A percentile compares a stretch with the other conserved stretches of the same genome.
phyloP scores from a whole-genome alignment of 2,113 vertebrate genomes.

The Periophthalmodon schlosseri region DNA sequence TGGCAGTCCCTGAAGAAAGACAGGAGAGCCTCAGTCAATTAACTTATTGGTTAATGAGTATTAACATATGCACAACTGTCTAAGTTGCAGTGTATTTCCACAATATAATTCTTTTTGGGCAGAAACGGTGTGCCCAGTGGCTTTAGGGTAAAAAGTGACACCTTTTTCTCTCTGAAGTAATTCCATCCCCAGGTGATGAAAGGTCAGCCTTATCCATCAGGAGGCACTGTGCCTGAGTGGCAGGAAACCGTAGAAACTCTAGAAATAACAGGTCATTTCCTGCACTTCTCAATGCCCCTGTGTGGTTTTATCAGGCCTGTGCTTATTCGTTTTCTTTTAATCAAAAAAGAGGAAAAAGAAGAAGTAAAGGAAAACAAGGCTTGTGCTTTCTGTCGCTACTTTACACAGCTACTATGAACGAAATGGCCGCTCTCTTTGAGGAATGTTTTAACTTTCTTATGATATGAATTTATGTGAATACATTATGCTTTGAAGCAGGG shows the following conservation, averaged over 20 bases:
- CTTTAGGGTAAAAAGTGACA: slow-evolving; percentile 29
- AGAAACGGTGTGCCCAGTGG: slow-evolving; percentile 14
- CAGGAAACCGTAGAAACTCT: slow-evolving; percentile 62
- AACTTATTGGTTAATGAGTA: not conserved
- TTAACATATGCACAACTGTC: slow-evolving; percentile 4
- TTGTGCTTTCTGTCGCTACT: slow-evolving; percentile 11
- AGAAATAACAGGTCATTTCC: slow-evolving; percentile 72
- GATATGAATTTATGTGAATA: not conserved
- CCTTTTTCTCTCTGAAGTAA: slow-evolving; percentile 47
- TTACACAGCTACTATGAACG: not conserved
- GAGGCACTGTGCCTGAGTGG: slow-evolving; percentile 33
- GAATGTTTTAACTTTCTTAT: not conserved
- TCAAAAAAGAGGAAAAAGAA: slow-evolving; percentile 53
- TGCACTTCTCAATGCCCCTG: slow-evolving; percentile 50
- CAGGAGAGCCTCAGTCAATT: slow-evolving; percentile 22
- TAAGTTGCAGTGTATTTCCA: slow-evolving; percentile 7
- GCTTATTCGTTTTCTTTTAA: slow-evolving; percentile 68
- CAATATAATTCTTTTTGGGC: not conserved
- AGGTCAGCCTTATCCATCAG: slow-evolving; percentile 53
- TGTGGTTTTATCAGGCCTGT: slow-evolving; percentile 46
- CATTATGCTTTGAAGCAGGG: not conserved
- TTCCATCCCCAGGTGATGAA: slow-evolving; percentile 43
- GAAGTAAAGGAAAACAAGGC: slow-evolving; percentile 45
- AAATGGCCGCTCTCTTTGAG: slow-evolving; percentile 3
- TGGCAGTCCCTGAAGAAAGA: slow-evolving; percentile 81